Base-by-base conservation (phyloP, 2,797 vertebrate species). In the Malacoctenus gilli region DNA sequence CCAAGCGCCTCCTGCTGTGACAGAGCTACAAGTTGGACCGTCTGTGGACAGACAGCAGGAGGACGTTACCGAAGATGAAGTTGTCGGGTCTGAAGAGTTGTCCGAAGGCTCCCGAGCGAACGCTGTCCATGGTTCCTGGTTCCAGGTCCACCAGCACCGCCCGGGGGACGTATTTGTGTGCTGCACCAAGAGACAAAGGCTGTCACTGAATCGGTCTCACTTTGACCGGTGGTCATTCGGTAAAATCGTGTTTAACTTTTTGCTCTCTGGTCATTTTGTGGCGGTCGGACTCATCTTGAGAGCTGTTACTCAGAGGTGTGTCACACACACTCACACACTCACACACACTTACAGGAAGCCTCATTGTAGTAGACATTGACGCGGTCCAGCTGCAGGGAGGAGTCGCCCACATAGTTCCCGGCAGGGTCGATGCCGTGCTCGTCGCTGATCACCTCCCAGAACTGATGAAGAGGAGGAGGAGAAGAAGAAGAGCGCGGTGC, bases 381-480 rank as follows among this genome's bases (percentile, higher is more conserved):
- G 41, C 95, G 83, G 79, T 98, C 95, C 88, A 98, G 92, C 83
- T 98, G 95, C 49, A 97, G 91, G 16, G 79, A 51, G 35, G 94
- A 95, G 89, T 97, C 95, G 55, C 95, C 95, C 30, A 92, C 92
- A 20, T 96, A 97, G 84, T 86, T 92, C 71, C 95, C 95, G 4
- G 93, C 89, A 2, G 95, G 89, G 85, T 95, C 94, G 67, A 97
- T 95, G 39, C 95, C 95, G 43, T 97, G 95, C 38, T 96, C 95
- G 1, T 96, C 95, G 12, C 95, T 96, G 88, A 97, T 97, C 82
- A 96, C 95, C 77, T 97, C 95, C 95, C 95, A 96, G 53, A 97
- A 96, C 95, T 97, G 68, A 20, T 52, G 49, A 23, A 53, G 4
- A 14, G 8, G 18, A 30, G 19, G 7, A 6, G 3, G 40, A 51